Percentiles rank a stretch among this genome's conserved stretches.
Evolutionary conservation across 2,113 vertebrate genomes (phyloP).

Genomic region (Peromyscus maniculatus): DNA sequence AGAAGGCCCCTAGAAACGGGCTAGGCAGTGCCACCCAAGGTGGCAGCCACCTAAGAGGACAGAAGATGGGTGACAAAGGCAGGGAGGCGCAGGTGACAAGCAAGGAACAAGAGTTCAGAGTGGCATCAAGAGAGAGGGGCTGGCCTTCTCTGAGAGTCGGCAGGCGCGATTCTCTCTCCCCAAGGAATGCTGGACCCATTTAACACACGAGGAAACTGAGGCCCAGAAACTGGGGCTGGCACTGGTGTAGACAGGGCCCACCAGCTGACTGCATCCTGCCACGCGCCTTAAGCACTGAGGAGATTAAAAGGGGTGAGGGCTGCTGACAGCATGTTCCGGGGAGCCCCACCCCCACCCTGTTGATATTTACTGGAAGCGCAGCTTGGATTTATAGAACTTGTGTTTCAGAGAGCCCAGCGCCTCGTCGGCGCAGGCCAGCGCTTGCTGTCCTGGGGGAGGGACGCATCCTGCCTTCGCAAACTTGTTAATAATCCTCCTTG

Average conservation of each 20-base stretch:
- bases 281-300: neutral
- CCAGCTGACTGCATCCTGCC: neutral
- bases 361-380: neutral
- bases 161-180: neutral
- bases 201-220: constrained; percentile 17
- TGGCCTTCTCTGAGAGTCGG: neutral
- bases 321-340: neutral
- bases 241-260: neutral
- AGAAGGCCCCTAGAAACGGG: neutral
- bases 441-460: neutral
- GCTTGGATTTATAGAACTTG: neutral
- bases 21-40: neutral
- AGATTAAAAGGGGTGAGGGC: neutral
- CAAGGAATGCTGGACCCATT: neutral
- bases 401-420: neutral
- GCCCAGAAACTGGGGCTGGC: neutral
- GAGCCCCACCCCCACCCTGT: neutral
- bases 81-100: neutral
- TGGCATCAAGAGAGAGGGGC: neutral
- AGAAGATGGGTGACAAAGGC: neutral
- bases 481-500: constrained; percentile 13
- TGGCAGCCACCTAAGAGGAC: neutral
- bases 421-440: neutral
- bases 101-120: neutral
- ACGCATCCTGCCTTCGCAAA: neutral